phyloP scores from a whole-genome alignment of 2,113 vertebrate species.

The Tetrao urogallus region DNA sequence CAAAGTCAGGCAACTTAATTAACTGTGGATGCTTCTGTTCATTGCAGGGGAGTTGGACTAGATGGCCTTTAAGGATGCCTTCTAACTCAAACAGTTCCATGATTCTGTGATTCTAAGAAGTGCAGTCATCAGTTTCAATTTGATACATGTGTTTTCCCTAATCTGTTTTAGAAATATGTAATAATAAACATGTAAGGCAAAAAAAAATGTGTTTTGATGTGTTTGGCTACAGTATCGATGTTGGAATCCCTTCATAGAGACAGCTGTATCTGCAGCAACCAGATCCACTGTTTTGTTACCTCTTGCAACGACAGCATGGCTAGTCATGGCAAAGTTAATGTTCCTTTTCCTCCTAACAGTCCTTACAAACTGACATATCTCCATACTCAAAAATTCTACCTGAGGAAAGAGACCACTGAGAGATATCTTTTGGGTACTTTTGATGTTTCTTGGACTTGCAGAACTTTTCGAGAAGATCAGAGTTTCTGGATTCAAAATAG shows the following conservation, averaged over 20 bases:
- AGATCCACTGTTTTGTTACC: fast-evolving
- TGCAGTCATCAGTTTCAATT: not conserved
- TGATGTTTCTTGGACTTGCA: not conserved
- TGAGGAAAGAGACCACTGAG: not conserved
- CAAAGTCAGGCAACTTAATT: too few relatives aligned
- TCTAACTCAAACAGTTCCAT: too few relatives aligned
- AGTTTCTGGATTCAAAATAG: not conserved
- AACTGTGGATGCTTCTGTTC: too few relatives aligned
- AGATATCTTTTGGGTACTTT: not conserved
- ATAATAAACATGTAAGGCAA: not conserved
- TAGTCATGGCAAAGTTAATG: not conserved
- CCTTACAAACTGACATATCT: not conserved
- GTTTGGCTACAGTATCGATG: not conserved
- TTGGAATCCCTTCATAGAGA: not conserved
- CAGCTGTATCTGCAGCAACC: not conserved
- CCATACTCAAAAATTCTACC: not conserved
- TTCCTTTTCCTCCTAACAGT: not conserved
- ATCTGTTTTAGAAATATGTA: not conserved
- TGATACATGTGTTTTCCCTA: not conserved
- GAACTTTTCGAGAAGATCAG: not conserved
- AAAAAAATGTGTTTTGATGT: not conserved
- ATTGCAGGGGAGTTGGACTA: too few relatives aligned
- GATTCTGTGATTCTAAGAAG: not conserved
- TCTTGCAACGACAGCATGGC: not conserved
- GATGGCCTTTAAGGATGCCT: too few relatives aligned